phyloP scores from a whole-genome alignment of 2,797 vertebrate genomes.

The Carduelis carduelis region DNA sequence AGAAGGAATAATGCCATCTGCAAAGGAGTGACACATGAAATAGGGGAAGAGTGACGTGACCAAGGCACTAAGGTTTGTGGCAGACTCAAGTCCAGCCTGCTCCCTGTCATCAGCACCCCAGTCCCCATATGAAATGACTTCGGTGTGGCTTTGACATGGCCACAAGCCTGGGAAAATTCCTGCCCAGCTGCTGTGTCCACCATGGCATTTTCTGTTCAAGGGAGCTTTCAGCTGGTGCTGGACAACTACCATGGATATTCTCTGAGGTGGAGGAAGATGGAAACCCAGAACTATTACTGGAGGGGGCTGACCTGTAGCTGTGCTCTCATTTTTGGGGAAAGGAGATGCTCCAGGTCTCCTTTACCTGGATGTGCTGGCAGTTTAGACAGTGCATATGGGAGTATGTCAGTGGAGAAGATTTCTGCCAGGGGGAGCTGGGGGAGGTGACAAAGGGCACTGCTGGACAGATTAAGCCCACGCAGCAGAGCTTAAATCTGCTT shows the following conservation, averaged over 20 bases:
- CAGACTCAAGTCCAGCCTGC: background rate
- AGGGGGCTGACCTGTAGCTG: background rate
- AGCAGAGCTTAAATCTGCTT: background rate
- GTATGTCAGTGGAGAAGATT: background rate
- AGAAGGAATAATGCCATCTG: background rate
- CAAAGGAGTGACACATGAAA: background rate
- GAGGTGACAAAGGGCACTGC: background rate
- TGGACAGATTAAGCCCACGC: background rate
- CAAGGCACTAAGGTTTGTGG: background rate
- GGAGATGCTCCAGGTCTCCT: background rate
- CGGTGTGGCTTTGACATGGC: background rate
- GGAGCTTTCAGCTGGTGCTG: background rate
- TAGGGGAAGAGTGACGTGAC: background rate
- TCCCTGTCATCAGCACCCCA: background rate
- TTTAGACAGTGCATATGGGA: background rate
- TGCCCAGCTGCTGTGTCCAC: background rate
- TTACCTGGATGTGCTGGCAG: background rate
- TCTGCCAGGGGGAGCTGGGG: accelerated
- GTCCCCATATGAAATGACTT: background rate
- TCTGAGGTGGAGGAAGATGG: background rate
- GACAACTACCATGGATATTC: accelerated
- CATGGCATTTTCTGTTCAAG: background rate
- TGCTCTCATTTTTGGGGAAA: background rate
- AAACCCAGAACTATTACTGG: background rate
- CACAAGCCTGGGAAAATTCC: background rate